Evolutionary conservation across 2,797 vertebrate species (phyloP).

Genomic region (Melanotaenia maccullochi): DNA sequence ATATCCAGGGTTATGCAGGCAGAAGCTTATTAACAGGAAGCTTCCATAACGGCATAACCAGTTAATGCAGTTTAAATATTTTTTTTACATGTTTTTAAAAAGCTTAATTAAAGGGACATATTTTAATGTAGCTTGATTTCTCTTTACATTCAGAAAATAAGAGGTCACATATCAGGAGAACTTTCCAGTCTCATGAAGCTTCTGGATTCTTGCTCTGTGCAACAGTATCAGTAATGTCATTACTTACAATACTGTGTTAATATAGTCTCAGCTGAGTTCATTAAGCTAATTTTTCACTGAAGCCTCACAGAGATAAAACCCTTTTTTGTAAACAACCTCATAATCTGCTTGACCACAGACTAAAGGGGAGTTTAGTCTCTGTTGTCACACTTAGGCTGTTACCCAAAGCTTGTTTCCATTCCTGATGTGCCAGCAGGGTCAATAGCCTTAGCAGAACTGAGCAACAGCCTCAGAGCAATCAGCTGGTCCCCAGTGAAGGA

Average conservation of each 20-base stretch:
- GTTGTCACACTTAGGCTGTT: constrained; percentile 23
- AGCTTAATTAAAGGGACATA: not conserved
- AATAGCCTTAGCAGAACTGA: constrained; percentile 37
- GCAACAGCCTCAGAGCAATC: constrained; percentile 39
- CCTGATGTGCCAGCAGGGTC: constrained; percentile 30
- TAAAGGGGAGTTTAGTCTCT: constrained; percentile 5
- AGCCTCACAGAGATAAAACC: not conserved
- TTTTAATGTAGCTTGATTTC: not conserved
- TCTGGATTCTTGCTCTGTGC: not conserved
- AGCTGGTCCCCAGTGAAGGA: constrained; percentile 57
- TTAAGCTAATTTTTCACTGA: not conserved
- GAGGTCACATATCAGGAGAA: not conserved
- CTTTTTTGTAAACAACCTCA: not conserved
- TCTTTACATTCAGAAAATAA: not conserved
- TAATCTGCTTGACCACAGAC: constrained; percentile 4
- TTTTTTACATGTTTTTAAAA: not conserved
- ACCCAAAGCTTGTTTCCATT: constrained; percentile 49
- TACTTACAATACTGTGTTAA: not conserved
- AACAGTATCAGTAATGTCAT: not conserved
- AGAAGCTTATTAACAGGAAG: constrained; percentile 1
- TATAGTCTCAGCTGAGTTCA: not conserved
- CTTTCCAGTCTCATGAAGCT: not conserved
- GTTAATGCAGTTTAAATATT: not conserved
- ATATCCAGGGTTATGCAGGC: constrained; percentile 29
- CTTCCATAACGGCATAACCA: not conserved